phyloP scores from a whole-genome alignment of 2,113 vertebrate species.

The Arenaria interpres region DNA sequence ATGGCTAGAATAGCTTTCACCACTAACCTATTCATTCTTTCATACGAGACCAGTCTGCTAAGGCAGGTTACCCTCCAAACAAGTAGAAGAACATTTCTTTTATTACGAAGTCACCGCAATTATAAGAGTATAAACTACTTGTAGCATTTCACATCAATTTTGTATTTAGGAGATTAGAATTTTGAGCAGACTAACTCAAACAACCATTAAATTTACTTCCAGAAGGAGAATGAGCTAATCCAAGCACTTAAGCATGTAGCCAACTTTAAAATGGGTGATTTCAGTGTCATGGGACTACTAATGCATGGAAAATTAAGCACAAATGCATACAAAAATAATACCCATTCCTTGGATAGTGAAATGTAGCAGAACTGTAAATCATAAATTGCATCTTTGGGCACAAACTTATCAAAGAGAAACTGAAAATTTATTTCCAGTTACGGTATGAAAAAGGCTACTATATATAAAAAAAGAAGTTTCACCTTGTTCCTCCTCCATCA shows the following conservation, averaged over 20 bases:
- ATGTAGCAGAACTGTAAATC: neutral
- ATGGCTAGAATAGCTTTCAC: neutral
- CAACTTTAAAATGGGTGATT: neutral
- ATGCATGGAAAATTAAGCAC: neutral
- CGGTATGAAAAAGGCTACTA: neutral
- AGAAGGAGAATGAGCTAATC: neutral
- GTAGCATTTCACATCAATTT: neutral
- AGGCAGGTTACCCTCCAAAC: neutral
- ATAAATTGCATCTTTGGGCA: neutral
- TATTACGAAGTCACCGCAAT: neutral
- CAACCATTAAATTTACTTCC: neutral
- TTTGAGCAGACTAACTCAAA: neutral
- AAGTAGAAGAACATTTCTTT: neutral
- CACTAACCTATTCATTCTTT: neutral
- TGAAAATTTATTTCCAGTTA: neutral
- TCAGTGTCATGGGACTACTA: neutral
- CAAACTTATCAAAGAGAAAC: neutral
- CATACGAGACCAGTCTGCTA: neutral
- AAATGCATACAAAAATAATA: neutral
- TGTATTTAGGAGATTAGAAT: neutral
- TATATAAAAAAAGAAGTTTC: neutral
- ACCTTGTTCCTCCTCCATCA: conserved; percentile 96
- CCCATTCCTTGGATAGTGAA: neutral
- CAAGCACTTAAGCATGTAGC: neutral
- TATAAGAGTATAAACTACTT: neutral